Conservation (phyloP, 2,888 invertebrate species). For the Chalcosyrphus nemorum region DNA sequence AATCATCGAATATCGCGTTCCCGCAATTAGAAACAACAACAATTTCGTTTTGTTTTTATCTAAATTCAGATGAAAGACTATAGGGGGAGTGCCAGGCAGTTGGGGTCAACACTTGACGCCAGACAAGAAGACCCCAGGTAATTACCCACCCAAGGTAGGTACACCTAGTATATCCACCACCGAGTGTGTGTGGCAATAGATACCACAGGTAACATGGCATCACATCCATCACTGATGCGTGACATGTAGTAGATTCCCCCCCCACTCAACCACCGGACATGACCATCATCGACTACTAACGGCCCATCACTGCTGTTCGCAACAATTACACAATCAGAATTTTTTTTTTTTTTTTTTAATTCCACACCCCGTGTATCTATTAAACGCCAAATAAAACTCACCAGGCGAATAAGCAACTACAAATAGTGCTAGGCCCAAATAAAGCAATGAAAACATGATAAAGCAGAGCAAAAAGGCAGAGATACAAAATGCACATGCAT, state of each 20-base stretch:
- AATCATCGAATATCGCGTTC: slow-evolving; percentile 39
- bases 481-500: slow-evolving; percentile 26
- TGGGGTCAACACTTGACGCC: slow-evolving; percentile 61
- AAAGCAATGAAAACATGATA: slow-evolving; percentile 41
- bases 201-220: slow-evolving; percentile 14
- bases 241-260: slow-evolving; percentile 27
- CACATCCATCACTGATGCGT: slow-evolving; percentile 58
- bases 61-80: slow-evolving; percentile 44
- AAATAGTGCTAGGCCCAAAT: slow-evolving; percentile 30
- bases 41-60: no score
- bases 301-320: background rate
- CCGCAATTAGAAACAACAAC: slow-evolving; percentile 56
- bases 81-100: slow-evolving; percentile 50
- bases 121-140: slow-evolving; percentile 26
- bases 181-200: slow-evolving; percentile 34
- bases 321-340: slow-evolving; percentile 49
- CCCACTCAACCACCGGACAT: slow-evolving; percentile 40
- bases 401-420: slow-evolving; percentile 4
- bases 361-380: slow-evolving; percentile 13
- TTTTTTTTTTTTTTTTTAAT: no score
- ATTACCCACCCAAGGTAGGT: slow-evolving; percentile 32
- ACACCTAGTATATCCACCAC: background rate
- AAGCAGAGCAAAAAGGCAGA: slow-evolving; percentile 37
- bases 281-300: slow-evolving; percentile 44
- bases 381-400: slow-evolving; percentile 58